Evolutionary conservation across 2,888 invertebrate species (phyloP).

Genomic region (Ditylenchus weischeri): DNA sequence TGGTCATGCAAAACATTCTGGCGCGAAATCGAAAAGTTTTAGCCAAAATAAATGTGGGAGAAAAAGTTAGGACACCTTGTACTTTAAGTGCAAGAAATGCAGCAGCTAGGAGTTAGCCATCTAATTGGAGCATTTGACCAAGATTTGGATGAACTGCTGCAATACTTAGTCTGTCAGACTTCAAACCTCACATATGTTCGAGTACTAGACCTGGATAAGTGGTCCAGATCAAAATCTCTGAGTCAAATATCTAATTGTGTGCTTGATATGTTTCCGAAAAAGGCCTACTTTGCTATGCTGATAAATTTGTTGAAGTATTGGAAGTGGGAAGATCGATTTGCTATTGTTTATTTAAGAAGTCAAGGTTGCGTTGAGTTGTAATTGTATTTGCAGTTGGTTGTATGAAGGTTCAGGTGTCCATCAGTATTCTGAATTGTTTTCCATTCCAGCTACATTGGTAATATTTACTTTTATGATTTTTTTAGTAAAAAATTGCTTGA

Average conservation of each 20-base stretch:
- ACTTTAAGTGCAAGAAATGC: slow-evolving; percentile 7
- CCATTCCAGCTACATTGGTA: too few relatives aligned
- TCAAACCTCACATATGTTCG: slow-evolving; percentile 33
- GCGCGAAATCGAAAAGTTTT: too few relatives aligned
- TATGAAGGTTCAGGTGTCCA: too few relatives aligned
- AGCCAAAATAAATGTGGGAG: too few relatives aligned
- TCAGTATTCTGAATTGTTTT: too few relatives aligned
- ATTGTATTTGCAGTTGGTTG: too few relatives aligned
- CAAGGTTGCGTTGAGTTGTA: slow-evolving; percentile 21
- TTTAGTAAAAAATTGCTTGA: too few relatives aligned
- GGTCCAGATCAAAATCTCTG: neutral
- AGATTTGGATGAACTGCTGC: slow-evolving; percentile 38
- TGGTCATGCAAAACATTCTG: too few relatives aligned
- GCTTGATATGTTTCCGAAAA: slow-evolving; percentile 20
- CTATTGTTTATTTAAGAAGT: slow-evolving; percentile 39
- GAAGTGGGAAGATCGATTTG: slow-evolving; percentile 37
- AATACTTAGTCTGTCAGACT: slow-evolving; percentile 40
- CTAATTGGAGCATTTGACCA: slow-evolving; percentile 42
- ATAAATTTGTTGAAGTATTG: slow-evolving; percentile 34
- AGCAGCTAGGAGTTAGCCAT: slow-evolving; percentile 30
- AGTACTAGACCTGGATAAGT: neutral
- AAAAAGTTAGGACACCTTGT: too few relatives aligned
- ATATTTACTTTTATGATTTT: too few relatives aligned
- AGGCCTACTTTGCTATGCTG: slow-evolving; percentile 18
- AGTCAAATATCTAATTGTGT: neutral